phyloP scores from a whole-genome alignment of 1,140 invertebrate species.

The Lordiphosa clarofinis region DNA sequence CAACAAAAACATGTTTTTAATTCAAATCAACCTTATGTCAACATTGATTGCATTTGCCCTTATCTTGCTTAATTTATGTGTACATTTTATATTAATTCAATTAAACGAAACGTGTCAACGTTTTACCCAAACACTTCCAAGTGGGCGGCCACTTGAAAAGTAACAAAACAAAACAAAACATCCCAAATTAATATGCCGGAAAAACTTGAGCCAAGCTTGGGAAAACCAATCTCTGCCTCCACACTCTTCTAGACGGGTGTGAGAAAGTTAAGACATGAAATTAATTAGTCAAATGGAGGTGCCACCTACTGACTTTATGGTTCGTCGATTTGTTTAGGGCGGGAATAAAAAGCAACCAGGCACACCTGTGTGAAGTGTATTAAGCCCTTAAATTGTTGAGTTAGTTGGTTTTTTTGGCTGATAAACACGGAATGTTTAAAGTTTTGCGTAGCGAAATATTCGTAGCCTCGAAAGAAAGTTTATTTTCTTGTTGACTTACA shows the following conservation, averaged over 20 bases:
- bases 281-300: constrained; percentile 68
- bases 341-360: constrained; percentile 31
- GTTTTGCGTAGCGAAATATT: constrained; percentile 49
- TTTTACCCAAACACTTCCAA: constrained; percentile 20
- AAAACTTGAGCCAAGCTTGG: constrained; percentile 33
- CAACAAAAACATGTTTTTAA: too few species aligned
- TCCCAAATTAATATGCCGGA: constrained; percentile 43
- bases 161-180: constrained; percentile 23
- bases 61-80: too few species aligned
- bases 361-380: constrained; percentile 56
- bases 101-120: background rate
- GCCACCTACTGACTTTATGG: constrained; percentile 5
- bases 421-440: constrained; percentile 38
- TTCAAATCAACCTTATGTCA: too few species aligned
- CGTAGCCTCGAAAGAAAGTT: constrained; percentile 62
- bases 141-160: constrained; percentile 11
- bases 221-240: background rate
- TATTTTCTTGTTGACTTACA: constrained; percentile 31
- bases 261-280: constrained; percentile 55
- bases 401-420: constrained; percentile 44
- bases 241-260: background rate
- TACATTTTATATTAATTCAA: background rate
- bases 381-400: constrained; percentile 59
- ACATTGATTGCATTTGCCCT: too few species aligned
- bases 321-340: constrained; percentile 34